Evolutionary conservation across 2,113 vertebrate species (phyloP), one percentile per base, ranked within the genome.

Genomic region (Scomber scombrus): DNA sequence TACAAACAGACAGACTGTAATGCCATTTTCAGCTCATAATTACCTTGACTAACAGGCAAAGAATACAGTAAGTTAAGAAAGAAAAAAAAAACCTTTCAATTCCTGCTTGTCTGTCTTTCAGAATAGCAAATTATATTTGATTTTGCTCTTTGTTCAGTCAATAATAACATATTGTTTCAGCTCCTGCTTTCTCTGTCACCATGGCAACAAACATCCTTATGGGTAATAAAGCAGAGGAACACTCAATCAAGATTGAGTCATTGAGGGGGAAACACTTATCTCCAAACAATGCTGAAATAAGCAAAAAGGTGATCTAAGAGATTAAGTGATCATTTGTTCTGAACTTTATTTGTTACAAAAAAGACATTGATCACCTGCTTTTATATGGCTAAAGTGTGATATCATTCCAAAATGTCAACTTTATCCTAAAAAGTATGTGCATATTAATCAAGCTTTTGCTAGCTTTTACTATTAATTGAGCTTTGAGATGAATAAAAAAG

Each of bases 171-270:
- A 82, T 78, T 69, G 54, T 79, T 67, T 75, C 72, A 75, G 79
- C 67, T 26, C 26, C 69, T 84, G 78, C 79, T 86, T 85, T 69
- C 80, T 70, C 62, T 67, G 5, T 93, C 64, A 62, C 90, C 84
- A 91, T 93, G 87, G 88, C 67, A 93, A 89, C 90, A 85, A 73
- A 62, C 66, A 83, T 85, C 64, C 68, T 68, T 71, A 62, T 73
- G 57, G 64, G 78, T 87, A 88, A 87, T 76, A 85, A 81, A 78
- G 75, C 51, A 79, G 56, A 81, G 58, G 57, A 86, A 78, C 78
- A 65, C 80, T 87, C 71, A 86, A 86, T 89, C 77, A 85, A 69
- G 58, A 49, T 58, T 54, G 74, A 84, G 72, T 71, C 72, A 68
- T 64, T 13, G 40, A 77, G 52, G 47, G 51, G 57, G 49, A 54